Percentiles rank a stretch among this genome's conserved stretches.
These are phyloP conservation scores for Anas platyrhynchos DNA, from an alignment of 2,113 vertebrate species.

Conservation along the genomic window DNA sequence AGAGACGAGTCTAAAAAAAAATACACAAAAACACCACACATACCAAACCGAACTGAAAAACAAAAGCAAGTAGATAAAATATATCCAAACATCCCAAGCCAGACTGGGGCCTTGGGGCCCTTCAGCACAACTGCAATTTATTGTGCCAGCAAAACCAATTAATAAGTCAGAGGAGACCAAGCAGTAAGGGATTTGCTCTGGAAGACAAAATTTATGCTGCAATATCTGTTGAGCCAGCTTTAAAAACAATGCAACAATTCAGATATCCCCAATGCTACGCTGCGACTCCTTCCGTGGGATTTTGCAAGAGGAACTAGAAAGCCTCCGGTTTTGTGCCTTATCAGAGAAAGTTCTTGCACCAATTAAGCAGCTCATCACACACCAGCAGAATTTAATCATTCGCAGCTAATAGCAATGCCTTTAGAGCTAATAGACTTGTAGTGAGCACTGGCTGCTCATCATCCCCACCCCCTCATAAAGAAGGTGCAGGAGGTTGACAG, in stretches of 20 bases:
- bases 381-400: neutral
- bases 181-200: conserved; percentile 1
- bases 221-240: neutral
- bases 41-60: conserved; percentile 25
- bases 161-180: conserved; percentile 37
- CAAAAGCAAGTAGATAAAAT: conserved; percentile 48
- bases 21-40: neutral
- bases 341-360: neutral
- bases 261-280: neutral
- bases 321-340: neutral
- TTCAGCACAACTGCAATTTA: conserved; percentile 34
- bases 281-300: neutral
- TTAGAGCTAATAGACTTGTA: neutral
- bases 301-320: neutral
- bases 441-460: neutral
- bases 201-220: neutral
- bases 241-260: neutral
- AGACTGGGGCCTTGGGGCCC: conserved; percentile 20
- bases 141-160: conserved; percentile 53
- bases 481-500: neutral
- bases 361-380: neutral
- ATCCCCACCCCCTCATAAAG: neutral
- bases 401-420: neutral
- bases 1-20: neutral
- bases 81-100: conserved; percentile 41